These are phyloP conservation scores for Murina feae DNA, from an alignment of 2,113 vertebrate species.

Conservation along the genomic window DNA sequence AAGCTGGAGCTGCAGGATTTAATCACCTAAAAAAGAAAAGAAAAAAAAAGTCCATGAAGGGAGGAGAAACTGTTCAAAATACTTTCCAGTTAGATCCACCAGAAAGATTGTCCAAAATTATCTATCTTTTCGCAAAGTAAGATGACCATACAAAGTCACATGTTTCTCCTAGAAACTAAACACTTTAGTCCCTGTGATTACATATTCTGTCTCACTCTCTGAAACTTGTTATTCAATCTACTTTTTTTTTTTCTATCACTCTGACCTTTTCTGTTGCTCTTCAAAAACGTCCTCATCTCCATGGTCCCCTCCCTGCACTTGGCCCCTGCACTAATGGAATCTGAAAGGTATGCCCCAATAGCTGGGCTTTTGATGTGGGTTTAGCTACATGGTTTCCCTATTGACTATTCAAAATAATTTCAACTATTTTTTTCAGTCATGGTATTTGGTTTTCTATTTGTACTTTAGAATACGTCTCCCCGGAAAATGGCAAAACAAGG, in stretches of 20 bases:
- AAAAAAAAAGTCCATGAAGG: neutral
- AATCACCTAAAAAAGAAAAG: neutral
- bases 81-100: neutral
- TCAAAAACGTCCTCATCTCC: neutral
- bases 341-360: slow-evolving; percentile 53
- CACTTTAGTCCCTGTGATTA: neutral
- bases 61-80: neutral
- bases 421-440: slow-evolving; percentile 23
- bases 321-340: neutral
- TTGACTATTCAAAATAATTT: slow-evolving; percentile 48
- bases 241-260: neutral
- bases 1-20: neutral
- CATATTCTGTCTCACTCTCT: neutral
- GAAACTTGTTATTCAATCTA: slow-evolving; percentile 4
- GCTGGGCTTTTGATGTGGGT: slow-evolving; percentile 62
- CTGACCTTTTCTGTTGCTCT: slow-evolving; percentile 63
- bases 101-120: neutral
- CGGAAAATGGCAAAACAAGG: neutral
- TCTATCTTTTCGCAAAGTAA: neutral
- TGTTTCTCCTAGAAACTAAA: neutral
- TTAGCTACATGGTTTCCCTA: slow-evolving; percentile 18
- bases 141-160: neutral
- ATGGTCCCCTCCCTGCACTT: neutral
- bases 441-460: slow-evolving; percentile 34
- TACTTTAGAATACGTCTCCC: neutral